Conservation (phyloP, 2,888 invertebrate genomes). For the Hemicrepidius hirtus region DNA sequence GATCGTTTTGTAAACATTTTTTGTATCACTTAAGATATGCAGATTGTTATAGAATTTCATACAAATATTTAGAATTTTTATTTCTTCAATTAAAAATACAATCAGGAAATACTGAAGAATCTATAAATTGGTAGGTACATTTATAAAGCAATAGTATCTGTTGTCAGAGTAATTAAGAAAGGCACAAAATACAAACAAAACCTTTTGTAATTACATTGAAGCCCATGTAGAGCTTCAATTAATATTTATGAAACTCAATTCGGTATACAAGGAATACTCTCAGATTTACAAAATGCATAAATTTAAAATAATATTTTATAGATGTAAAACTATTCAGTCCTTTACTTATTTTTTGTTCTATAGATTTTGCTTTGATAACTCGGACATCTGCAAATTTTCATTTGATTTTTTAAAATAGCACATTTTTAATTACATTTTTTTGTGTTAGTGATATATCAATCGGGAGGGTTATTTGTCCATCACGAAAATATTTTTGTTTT, state of each 20-base stretch:
- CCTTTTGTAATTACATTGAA: conserved; percentile 9
- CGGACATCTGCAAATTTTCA: too few species aligned
- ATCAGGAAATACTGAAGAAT: too few species aligned
- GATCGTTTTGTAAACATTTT: too few species aligned
- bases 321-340: not conserved
- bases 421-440: not conserved
- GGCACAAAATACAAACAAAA: not conserved
- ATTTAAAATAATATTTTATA: conserved; percentile 18
- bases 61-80: too few species aligned
- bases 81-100: too few species aligned
- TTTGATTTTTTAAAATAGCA: too few species aligned
- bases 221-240: conserved; percentile 21
- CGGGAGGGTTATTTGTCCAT: not conserved
- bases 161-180: not conserved
- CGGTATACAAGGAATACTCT: conserved; percentile 18
- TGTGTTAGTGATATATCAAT: not conserved
- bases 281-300: conserved; percentile 23
- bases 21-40: too few species aligned
- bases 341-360: not conserved
- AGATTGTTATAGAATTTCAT: too few species aligned
- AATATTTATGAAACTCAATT: conserved; percentile 28
- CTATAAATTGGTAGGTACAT: too few species aligned
- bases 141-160: not conserved
- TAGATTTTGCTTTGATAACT: not conserved
- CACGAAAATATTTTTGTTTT: not conserved